phyloP scores from a whole-genome alignment of 2,888 invertebrate species.

The Ichneumoninae sp. region DNA sequence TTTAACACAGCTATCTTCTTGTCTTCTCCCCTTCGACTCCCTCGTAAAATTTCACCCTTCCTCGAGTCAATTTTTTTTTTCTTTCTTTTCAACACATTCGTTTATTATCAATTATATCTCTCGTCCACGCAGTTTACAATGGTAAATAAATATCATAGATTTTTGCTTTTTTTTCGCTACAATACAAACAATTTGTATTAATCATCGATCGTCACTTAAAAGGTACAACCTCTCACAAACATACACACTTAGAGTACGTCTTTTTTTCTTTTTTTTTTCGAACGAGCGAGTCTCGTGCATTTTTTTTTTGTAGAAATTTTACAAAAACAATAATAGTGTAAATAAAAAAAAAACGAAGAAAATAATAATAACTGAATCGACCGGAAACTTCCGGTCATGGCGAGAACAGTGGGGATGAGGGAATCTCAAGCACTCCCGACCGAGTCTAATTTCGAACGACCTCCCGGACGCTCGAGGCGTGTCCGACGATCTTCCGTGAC shows the following conservation, averaged over 20 bases:
- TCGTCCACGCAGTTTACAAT: slow-evolving; percentile 22
- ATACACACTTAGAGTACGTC: slow-evolving; percentile 17
- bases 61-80: background rate
- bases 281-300: background rate
- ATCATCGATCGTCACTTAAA: slow-evolving; percentile 6
- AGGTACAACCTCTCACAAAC: slow-evolving; percentile 13
- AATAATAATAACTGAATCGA: slow-evolving; percentile 1
- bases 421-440: background rate
- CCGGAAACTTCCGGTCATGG: slow-evolving; percentile 27
- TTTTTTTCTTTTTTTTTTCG: background rate
- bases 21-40: slow-evolving; percentile 1
- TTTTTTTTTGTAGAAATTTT: slow-evolving; percentile 29
- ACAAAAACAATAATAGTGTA: slow-evolving; percentile 28
- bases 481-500: background rate
- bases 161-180: background rate
- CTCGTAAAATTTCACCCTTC: background rate
- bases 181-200: slow-evolving; percentile 40
- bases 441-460: slow-evolving; percentile 46
- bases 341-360: slow-evolving; percentile 14
- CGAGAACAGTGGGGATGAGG: background rate
- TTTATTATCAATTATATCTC: slow-evolving; percentile 21
- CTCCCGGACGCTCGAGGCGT: slow-evolving; percentile 19
- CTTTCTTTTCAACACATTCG: slow-evolving; percentile 3
- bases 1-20: background rate
- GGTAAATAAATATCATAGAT: slow-evolving; percentile 33